These are phyloP conservation scores for Prionailurus bengalensis DNA, from an alignment of 2,113 vertebrate species.

Conservation along the genomic window DNA sequence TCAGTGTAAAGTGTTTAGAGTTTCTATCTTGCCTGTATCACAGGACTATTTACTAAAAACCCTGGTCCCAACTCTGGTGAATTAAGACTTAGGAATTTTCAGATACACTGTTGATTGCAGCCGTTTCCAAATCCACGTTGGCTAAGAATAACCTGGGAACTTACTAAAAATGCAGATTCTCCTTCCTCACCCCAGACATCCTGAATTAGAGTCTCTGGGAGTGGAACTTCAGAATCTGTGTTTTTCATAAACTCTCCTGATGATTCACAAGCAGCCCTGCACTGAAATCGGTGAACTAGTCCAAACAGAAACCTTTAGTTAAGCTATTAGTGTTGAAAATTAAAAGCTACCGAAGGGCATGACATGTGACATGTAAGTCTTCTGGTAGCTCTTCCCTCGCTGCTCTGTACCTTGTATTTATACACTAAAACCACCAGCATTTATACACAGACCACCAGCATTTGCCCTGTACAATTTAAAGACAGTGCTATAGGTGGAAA, in stretches of 20 bases:
- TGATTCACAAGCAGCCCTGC: neutral
- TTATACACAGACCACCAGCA: neutral
- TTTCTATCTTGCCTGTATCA: slow-evolving; percentile 19
- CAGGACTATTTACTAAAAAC: neutral
- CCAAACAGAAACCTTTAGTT: neutral
- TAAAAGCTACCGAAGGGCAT: neutral
- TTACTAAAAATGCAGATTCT: neutral
- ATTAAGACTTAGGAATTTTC: slow-evolving; percentile 14
- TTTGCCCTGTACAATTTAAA: neutral
- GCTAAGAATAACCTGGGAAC: neutral
- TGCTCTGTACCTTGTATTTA: neutral
- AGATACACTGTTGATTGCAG: neutral
- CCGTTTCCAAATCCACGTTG: slow-evolving; percentile 8
- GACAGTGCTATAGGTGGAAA: neutral
- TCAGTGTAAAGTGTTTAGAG: slow-evolving; percentile 19
- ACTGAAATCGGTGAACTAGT: neutral
- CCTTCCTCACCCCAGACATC: neutral
- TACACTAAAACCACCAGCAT: neutral
- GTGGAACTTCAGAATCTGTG: neutral
- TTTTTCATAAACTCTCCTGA: neutral
- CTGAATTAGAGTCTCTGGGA: neutral
- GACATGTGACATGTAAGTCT: neutral
- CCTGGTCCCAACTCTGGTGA: neutral
- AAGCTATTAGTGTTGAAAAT: neutral
- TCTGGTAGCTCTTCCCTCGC: neutral